Evolutionary conservation across 2,113 vertebrate species (phyloP).

Genomic region (Tenebrosternarchus preto): DNA sequence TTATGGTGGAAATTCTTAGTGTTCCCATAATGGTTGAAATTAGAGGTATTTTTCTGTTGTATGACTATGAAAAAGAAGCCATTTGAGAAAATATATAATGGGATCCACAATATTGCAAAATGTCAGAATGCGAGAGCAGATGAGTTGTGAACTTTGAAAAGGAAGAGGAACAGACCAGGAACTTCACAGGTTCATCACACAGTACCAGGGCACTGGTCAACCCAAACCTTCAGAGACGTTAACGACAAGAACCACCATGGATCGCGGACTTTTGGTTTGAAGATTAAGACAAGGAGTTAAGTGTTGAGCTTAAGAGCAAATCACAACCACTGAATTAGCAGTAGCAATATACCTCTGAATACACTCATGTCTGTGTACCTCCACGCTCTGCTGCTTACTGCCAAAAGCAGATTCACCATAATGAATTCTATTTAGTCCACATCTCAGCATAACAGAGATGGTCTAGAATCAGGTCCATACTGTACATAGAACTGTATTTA

Average conservation of each 20-base stretch:
- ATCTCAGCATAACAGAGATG: constrained; percentile 43
- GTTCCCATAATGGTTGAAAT: constrained; percentile 7
- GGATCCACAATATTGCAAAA: constrained; percentile 40
- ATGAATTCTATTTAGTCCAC: constrained; percentile 8
- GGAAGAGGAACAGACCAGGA: not conserved
- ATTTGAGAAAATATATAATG: constrained; percentile 40
- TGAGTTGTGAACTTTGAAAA: constrained; percentile 8
- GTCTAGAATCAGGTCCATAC: constrained; percentile 24
- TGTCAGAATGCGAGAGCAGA: constrained; percentile 17
- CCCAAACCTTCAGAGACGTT: not conserved
- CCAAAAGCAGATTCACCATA: constrained; percentile 8
- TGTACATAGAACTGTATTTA: constrained; percentile 1
- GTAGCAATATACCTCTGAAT: not conserved
- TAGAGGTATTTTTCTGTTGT: not conserved
- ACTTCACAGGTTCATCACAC: not conserved
- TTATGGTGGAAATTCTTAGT: constrained; percentile 15
- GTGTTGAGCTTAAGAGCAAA: not conserved
- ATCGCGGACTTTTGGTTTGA: not conserved
- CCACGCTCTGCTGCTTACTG: not conserved
- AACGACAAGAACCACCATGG: not conserved
- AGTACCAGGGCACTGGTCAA: too few species aligned
- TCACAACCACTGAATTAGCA: not conserved
- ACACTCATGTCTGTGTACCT: constrained; percentile 13
- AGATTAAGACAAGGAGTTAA: not conserved
- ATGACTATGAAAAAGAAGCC: not conserved